Evolutionary conservation across 2,113 vertebrate genomes (phyloP).

Genomic region (Carassius carassius): DNA sequence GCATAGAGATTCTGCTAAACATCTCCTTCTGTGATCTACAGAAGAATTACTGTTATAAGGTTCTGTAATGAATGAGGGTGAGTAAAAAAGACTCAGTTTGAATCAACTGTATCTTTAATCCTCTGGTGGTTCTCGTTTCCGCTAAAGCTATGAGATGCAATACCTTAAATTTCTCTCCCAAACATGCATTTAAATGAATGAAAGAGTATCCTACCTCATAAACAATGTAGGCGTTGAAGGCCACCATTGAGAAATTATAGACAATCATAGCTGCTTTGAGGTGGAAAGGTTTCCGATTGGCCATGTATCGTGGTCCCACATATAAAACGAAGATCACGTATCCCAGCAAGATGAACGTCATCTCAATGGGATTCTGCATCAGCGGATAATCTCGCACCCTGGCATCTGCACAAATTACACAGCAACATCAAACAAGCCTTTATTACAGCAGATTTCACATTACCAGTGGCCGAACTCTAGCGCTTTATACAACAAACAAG

Average conservation of each 20-base stretch:
- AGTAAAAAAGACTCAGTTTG: background rate
- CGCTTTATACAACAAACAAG: background rate
- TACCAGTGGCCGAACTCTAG: background rate
- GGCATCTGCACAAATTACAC: conserved; percentile 74
- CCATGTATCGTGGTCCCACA: conserved; percentile 89
- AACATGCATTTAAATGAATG: background rate
- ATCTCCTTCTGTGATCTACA: conserved; percentile 12
- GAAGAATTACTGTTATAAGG: background rate
- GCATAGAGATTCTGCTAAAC: background rate
- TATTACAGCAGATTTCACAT: background rate
- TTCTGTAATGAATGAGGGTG: background rate
- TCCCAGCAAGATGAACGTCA: conserved; percentile 82
- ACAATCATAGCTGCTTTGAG: conserved; percentile 89
- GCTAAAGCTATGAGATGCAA: background rate
- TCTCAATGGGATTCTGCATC: conserved; percentile 85
- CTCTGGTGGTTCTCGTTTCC: background rate
- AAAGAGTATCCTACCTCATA: conserved; percentile 84
- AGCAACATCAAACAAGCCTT: background rate
- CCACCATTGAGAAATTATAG: conserved; percentile 92
- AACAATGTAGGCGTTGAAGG: conserved; percentile 88
- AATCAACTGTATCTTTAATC: background rate
- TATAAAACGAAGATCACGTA: conserved; percentile 86
- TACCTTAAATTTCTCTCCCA: background rate
- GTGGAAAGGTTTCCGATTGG: conserved; percentile 87
- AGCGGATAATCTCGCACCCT: conserved; percentile 85